phyloP scores from a whole-genome alignment of 2,797 vertebrate species.

The Microctenopoma stevenorrisi region DNA sequence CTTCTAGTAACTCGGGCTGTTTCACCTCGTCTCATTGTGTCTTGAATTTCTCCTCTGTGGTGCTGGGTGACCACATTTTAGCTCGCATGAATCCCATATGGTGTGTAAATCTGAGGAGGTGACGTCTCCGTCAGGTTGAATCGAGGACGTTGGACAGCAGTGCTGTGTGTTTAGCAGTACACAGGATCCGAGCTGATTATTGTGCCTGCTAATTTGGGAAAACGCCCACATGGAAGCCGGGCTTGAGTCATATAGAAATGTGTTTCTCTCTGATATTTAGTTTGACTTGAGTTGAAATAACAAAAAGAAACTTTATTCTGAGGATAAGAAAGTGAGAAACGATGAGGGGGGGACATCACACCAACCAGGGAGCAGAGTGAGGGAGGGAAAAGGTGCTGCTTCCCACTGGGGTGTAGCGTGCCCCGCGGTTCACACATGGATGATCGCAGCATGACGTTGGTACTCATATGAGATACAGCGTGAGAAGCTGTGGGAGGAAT shows the following conservation, averaged over 20 bases:
- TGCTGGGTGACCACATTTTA: background rate
- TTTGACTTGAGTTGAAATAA: background rate
- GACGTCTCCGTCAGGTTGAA: background rate
- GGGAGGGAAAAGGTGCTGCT: background rate
- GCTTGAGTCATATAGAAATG: background rate
- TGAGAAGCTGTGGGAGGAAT: background rate
- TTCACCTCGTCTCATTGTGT: slow-evolving; percentile 12
- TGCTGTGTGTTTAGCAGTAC: background rate
- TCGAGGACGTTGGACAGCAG: background rate
- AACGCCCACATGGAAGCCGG: background rate
- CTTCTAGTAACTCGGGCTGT: background rate
- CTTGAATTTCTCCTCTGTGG: background rate
- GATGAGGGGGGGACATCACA: no score
- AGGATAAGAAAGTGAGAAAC: no score
- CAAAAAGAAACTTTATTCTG: no score
- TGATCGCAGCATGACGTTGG: background rate
- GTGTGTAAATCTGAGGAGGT: background rate
- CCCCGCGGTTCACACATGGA: slow-evolving; percentile 3
- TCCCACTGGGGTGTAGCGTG: slow-evolving; percentile 20
- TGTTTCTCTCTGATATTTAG: background rate
- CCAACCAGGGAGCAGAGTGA: no score
- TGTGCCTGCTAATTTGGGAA: background rate
- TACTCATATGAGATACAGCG: background rate
- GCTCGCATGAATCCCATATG: background rate
- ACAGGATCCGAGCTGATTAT: slow-evolving; percentile 7